These are phyloP conservation scores for Hydropotes inermis DNA, from an alignment of 2,113 vertebrate species.

Conservation along the genomic window DNA sequence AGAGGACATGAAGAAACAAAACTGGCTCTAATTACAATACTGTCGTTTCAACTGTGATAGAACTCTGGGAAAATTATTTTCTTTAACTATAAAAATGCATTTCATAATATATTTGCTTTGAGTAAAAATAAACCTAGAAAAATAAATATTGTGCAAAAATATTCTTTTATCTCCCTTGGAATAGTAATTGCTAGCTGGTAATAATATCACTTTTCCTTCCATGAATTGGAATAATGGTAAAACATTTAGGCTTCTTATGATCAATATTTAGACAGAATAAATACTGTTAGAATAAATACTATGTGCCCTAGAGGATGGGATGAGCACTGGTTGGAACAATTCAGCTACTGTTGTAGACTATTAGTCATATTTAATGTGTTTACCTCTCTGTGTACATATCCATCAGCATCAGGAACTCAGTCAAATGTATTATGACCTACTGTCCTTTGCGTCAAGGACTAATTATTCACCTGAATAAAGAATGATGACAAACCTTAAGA, in stretches of 20 bases:
- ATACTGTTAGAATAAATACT: background rate
- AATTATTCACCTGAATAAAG: constrained; percentile 25
- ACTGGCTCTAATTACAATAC: background rate
- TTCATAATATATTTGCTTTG: background rate
- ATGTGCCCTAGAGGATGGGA: background rate
- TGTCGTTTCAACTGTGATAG: background rate
- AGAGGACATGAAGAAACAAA: background rate
- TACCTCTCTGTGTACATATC: background rate
- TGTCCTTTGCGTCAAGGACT: background rate
- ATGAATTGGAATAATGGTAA: background rate
- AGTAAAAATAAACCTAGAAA: background rate
- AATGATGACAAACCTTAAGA: background rate
- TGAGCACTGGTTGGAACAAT: background rate
- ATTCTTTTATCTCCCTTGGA: background rate
- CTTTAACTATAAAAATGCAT: background rate
- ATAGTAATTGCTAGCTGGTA: background rate
- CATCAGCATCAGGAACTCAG: background rate
- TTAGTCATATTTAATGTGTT: background rate
- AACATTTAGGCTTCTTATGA: background rate
- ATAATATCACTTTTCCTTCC: background rate
- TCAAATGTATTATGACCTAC: background rate
- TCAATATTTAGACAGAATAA: background rate
- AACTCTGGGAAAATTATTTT: background rate
- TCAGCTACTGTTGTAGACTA: background rate
- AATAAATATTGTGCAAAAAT: background rate